phyloP scores from a whole-genome alignment of 2,113 vertebrate genomes.

The Siniperca knerii region DNA sequence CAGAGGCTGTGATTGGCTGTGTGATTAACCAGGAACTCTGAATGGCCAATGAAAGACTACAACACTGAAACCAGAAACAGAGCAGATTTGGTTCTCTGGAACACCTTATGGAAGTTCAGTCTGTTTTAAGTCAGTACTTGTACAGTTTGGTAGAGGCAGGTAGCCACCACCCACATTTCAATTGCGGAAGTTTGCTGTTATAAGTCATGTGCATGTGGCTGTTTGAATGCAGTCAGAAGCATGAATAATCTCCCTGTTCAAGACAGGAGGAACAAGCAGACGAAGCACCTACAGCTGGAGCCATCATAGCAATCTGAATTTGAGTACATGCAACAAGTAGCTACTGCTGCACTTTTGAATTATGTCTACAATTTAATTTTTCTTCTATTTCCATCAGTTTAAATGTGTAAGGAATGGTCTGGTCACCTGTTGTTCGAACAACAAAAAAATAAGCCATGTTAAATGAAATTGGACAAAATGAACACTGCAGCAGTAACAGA shows the following conservation, averaged over 20 bases:
- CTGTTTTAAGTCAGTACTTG: constrained; percentile 20
- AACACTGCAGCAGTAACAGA: constrained; percentile 19
- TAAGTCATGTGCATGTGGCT: constrained; percentile 29
- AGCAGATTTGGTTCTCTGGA: constrained; percentile 50
- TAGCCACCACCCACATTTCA: constrained; percentile 1
- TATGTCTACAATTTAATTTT: background rate
- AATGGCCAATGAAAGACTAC: constrained; percentile 62
- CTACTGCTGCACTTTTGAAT: constrained; percentile 14
- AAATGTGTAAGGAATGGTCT: constrained; percentile 35
- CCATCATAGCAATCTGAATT: constrained; percentile 53
- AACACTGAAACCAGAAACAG: constrained; percentile 61
- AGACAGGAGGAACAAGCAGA: constrained; percentile 26
- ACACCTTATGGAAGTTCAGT: constrained; percentile 59
- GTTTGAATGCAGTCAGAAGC: constrained; percentile 36
- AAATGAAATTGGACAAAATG: constrained; percentile 13
- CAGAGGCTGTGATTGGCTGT: constrained; percentile 73
- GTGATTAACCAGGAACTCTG: constrained; percentile 58
- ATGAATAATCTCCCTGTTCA: constrained; percentile 14
- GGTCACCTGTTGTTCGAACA: constrained; percentile 14
- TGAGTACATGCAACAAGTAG: constrained; percentile 36
- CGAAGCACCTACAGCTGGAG: constrained; percentile 63
- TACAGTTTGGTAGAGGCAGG: constrained; percentile 30
- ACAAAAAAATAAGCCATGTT: constrained; percentile 5
- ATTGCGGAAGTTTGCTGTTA: constrained; percentile 41
- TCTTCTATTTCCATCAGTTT: background rate